A percentile compares a stretch with the other conserved stretches of the same genome.
These are phyloP conservation scores for Phalacrocorax carbo DNA, from an alignment of 2,113 vertebrate species.

Conservation along the genomic window DNA sequence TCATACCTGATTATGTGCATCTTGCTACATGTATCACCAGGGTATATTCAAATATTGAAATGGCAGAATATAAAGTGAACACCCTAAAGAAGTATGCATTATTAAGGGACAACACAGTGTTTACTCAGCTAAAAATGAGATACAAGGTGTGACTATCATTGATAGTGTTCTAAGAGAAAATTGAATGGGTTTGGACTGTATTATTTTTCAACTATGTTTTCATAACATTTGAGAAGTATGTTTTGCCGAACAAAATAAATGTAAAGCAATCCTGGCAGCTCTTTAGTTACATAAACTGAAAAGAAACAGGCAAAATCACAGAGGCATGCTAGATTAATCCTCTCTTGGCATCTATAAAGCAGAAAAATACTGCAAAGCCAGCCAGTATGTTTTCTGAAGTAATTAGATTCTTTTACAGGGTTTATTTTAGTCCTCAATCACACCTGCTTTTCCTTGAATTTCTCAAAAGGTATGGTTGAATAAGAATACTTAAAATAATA, in stretches of 20 bases:
- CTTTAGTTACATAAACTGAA: constrained; percentile 71
- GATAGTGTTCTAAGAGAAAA: background rate
- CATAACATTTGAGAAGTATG: constrained; percentile 47
- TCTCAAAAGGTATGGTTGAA: constrained; percentile 56
- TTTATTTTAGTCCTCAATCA: constrained; percentile 62
- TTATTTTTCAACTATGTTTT: constrained; percentile 20
- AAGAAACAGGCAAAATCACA: constrained; percentile 68
- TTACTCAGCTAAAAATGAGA: background rate
- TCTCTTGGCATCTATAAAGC: constrained; percentile 60
- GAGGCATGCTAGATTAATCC: constrained; percentile 57
- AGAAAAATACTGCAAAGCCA: constrained; percentile 67
- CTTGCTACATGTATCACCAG: background rate
- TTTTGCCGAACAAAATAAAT: constrained; percentile 56
- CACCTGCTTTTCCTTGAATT: constrained; percentile 44
- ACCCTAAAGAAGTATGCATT: background rate
- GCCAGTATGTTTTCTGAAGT: constrained; percentile 62
- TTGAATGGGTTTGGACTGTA: background rate
- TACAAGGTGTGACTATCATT: background rate
- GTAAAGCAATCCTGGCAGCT: constrained; percentile 63
- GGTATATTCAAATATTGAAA: background rate
- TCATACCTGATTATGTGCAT: background rate
- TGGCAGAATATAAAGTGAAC: background rate
- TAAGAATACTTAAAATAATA: constrained; percentile 58
- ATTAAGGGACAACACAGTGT: background rate
- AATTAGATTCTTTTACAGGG: constrained; percentile 56